A percentile compares a stretch with the other conserved stretches of the same genome.
Evolutionary conservation across 2,113 vertebrate species (phyloP).

Genomic region (Chamaetylas fuelleborni): DNA sequence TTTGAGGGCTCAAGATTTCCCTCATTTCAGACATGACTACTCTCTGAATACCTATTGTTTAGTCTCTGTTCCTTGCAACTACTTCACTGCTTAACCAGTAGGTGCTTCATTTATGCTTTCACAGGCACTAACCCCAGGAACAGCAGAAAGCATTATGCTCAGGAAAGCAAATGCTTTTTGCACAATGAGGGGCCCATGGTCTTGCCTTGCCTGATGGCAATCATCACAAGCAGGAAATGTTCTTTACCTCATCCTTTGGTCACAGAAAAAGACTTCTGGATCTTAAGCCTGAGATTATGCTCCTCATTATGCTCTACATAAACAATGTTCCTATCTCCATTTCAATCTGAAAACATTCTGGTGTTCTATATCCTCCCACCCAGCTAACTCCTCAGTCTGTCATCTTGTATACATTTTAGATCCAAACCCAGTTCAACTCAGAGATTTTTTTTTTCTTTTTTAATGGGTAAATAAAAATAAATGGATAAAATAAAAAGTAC

Average conservation of each 20-base stretch:
- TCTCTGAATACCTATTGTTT: background rate
- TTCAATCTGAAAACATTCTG: background rate
- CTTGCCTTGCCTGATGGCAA: background rate
- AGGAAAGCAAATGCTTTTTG: background rate
- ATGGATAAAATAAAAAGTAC: background rate
- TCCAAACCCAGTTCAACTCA: background rate
- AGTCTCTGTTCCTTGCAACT: background rate
- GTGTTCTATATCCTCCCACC: background rate
- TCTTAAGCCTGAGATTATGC: background rate
- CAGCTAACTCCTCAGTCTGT: background rate
- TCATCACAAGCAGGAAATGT: background rate
- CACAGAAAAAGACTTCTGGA: background rate
- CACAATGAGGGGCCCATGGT: background rate
- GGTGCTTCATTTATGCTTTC: background rate
- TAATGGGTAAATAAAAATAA: too few species aligned
- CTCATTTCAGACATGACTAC: background rate
- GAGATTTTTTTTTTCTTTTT: background rate
- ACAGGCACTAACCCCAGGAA: background rate
- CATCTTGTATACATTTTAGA: background rate
- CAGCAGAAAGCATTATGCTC: background rate
- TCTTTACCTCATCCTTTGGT: background rate
- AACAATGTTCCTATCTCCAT: background rate
- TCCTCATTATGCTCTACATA: background rate
- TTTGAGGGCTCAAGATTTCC: background rate
- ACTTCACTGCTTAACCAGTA: background rate